These are phyloP conservation scores for Dromococcyx pavoninus DNA, from an alignment of 2,797 vertebrate genomes.

Conservation along the genomic window DNA sequence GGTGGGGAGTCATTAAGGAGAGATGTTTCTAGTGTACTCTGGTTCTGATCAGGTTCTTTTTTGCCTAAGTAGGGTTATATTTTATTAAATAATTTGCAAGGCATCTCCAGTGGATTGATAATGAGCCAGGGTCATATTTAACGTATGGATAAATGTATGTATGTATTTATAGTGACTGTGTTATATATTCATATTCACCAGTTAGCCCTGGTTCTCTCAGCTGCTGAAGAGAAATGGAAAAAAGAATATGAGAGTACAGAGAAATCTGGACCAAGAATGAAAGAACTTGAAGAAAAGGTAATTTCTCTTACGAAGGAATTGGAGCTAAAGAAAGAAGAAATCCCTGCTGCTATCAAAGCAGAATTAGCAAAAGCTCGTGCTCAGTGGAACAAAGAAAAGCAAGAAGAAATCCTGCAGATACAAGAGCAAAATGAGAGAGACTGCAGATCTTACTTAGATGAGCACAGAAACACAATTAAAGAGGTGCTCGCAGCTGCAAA, in stretches of 20 bases:
- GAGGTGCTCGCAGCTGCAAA: conserved; percentile 78
- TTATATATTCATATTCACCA: background rate
- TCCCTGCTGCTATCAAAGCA: conserved; percentile 82
- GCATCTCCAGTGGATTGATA: background rate
- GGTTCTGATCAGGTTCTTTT: background rate
- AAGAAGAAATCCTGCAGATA: conserved; percentile 86
- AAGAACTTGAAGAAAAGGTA: conserved; percentile 82
- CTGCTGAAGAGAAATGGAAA: conserved; percentile 84
- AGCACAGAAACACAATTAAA: conserved; percentile 79
- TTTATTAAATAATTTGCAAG: background rate
- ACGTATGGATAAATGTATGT: background rate
- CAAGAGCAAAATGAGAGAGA: conserved; percentile 82
- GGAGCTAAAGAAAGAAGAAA: conserved; percentile 80
- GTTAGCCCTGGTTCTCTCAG: conserved; percentile 69
- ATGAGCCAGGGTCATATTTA: background rate
- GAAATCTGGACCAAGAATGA: conserved; percentile 62
- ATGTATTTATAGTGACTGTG: background rate
- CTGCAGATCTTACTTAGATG: conserved; percentile 81
- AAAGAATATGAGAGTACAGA: conserved; percentile 69
- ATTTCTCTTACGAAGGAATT: conserved; percentile 79
- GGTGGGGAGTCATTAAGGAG: background rate
- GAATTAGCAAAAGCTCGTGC: conserved; percentile 86
- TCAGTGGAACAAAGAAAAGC: conserved; percentile 89
- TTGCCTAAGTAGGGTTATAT: background rate
- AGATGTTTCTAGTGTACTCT: background rate